A percentile compares a stretch with the other conserved stretches of the same genome.
These are phyloP conservation scores for Epinephelus cyanopodus DNA, from an alignment of 2,113 vertebrate species.

Conservation along the genomic window DNA sequence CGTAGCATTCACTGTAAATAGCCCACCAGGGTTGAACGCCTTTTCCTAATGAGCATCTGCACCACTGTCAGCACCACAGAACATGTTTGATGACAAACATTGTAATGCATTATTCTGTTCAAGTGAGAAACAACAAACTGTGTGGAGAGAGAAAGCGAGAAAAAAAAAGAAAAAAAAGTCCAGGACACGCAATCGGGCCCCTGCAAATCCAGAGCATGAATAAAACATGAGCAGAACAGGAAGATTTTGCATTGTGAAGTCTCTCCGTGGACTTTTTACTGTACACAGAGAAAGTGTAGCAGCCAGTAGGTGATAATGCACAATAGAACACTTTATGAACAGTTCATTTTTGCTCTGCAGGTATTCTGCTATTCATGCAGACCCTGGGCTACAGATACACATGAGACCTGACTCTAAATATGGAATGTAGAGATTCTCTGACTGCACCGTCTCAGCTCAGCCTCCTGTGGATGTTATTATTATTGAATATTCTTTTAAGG, in stretches of 20 bases:
- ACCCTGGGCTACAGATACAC: background rate
- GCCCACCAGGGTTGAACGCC: slow-evolving; percentile 52
- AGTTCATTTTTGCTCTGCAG: slow-evolving; percentile 47
- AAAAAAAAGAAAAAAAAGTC: slow-evolving; percentile 14
- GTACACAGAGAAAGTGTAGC: slow-evolving; percentile 32
- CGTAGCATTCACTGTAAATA: slow-evolving; percentile 51
- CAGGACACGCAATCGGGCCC: slow-evolving; percentile 53
- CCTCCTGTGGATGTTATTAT: slow-evolving; percentile 11
- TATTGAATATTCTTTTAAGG: slow-evolving; percentile 5
- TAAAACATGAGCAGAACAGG: slow-evolving; percentile 67
- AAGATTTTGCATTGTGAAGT: slow-evolving; percentile 36
- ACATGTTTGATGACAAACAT: slow-evolving; percentile 67
- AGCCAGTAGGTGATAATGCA: slow-evolving; percentile 54
- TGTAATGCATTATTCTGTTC: slow-evolving; percentile 72
- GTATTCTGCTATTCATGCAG: slow-evolving; percentile 39
- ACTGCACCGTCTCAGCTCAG: slow-evolving; percentile 17
- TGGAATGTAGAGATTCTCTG: slow-evolving; percentile 9
- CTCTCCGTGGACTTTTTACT: slow-evolving; percentile 52
- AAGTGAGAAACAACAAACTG: slow-evolving; percentile 70
- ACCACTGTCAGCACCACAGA: slow-evolving; percentile 35
- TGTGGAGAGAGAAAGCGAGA: background rate
- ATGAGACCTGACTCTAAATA: slow-evolving; percentile 20
- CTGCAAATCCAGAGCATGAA: slow-evolving; percentile 62
- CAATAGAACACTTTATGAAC: slow-evolving; percentile 46
- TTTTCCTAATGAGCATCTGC: slow-evolving; percentile 72